Percentiles rank a stretch among this genome's conserved stretches.
Evolutionary conservation across 2,888 invertebrate species (phyloP).

Genomic region (Venusia cambrica): DNA sequence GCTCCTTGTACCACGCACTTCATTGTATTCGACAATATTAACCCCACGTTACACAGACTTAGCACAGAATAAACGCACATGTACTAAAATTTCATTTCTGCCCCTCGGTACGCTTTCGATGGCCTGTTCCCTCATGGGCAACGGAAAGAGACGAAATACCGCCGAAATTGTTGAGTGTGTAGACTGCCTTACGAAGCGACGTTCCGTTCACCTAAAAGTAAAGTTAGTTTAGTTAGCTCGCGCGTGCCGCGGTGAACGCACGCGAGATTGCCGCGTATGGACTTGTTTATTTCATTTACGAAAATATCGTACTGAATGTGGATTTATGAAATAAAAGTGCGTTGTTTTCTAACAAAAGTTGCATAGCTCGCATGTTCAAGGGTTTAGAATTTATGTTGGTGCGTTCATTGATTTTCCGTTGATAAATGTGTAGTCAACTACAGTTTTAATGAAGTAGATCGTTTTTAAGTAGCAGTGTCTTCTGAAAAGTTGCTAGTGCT

Average conservation of each 20-base stretch:
- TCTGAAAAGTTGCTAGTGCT: constrained; percentile 73
- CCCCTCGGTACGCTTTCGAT: constrained; percentile 32
- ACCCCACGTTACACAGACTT: constrained; percentile 48
- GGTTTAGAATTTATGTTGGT: constrained; percentile 32
- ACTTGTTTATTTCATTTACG: constrained; percentile 62
- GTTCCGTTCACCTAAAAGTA: constrained; percentile 56
- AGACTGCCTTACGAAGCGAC: constrained; percentile 41
- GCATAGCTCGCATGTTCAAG: constrained; percentile 38
- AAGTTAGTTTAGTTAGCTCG: constrained; percentile 58
- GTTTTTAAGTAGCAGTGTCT: constrained; percentile 50
- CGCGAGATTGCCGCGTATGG: constrained; percentile 48
- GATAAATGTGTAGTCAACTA: constrained; percentile 41
- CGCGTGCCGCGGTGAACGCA: constrained; percentile 67
- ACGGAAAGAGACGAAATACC: constrained; percentile 34
- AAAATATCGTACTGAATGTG: constrained; percentile 50
- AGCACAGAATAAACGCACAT: constrained; percentile 41
- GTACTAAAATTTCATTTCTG: constrained; percentile 51
- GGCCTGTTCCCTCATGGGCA: constrained; percentile 33
- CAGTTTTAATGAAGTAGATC: constrained; percentile 42
- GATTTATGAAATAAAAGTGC: constrained; percentile 47
- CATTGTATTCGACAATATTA: constrained; percentile 67
- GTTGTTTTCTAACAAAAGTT: constrained; percentile 40
- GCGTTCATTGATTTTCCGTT: constrained; percentile 43
- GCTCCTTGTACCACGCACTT: constrained; percentile 55
- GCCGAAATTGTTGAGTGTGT: constrained; percentile 29